These are phyloP conservation scores for Pachyuromys duprasi DNA, from an alignment of 2,797 vertebrate species.

Conservation along the genomic window DNA sequence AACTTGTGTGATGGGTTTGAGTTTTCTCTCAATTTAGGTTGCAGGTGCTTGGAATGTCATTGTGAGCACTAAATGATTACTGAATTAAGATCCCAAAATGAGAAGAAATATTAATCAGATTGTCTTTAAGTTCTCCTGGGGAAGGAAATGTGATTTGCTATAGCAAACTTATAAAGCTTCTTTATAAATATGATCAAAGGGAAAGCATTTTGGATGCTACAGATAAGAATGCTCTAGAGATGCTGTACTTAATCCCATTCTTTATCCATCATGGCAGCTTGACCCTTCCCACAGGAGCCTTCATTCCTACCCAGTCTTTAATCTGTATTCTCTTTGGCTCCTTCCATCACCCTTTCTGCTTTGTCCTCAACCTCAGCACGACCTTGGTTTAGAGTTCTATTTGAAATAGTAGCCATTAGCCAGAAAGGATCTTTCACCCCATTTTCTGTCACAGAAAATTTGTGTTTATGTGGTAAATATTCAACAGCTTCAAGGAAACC, in stretches of 20 bases:
- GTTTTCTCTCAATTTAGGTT: background rate
- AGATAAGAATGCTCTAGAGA: background rate
- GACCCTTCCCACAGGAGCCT: background rate
- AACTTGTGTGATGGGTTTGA: background rate
- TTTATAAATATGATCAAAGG: background rate
- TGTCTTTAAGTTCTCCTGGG: background rate
- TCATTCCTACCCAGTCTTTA: background rate
- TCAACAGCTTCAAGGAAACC: background rate
- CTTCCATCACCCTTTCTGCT: background rate
- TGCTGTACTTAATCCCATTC: background rate
- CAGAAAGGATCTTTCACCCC: background rate
- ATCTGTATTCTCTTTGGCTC: background rate
- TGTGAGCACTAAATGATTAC: background rate
- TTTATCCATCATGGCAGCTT: background rate
- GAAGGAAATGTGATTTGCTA: background rate
- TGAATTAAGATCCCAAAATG: conserved; percentile 7
- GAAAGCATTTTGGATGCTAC: background rate
- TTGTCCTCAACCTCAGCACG: background rate
- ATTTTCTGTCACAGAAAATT: background rate
- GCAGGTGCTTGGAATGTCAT: background rate
- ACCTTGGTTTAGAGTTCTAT: background rate
- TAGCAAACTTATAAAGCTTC: background rate
- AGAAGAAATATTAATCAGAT: background rate
- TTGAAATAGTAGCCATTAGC: too few species aligned
- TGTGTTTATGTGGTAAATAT: background rate